Conservation (phyloP, 2,888 invertebrate species). For the Cataglyphis rosenhaueri region DNA sequence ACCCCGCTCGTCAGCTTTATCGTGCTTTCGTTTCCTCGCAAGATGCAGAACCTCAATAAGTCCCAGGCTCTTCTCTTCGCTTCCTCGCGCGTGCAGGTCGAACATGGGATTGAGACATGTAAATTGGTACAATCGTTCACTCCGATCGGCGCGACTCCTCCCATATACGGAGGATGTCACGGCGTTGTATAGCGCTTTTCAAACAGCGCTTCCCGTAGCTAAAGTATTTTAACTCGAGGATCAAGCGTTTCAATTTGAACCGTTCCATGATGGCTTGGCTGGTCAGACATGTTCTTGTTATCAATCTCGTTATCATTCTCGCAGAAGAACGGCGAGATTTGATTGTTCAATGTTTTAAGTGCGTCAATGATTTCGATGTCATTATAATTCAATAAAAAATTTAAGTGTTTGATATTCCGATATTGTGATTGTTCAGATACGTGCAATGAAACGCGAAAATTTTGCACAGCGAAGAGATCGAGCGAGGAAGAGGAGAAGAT, state of each 20-base stretch:
- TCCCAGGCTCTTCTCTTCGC: conserved; percentile 57
- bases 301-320: not conserved
- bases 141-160: conserved; percentile 80
- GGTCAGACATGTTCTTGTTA: not conserved
- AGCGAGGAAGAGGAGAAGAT: not conserved
- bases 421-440: not conserved
- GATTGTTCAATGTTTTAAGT: not conserved
- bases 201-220: conserved; percentile 55
- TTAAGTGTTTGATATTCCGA: not conserved
- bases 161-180: conserved; percentile 75
- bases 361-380: not conserved
- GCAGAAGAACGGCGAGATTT: not conserved
- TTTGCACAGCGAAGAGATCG: not conserved
- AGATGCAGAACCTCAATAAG: conserved; percentile 69
- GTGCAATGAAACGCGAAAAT: not conserved
- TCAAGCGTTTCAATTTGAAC: not conserved
- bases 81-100: conserved; percentile 71
- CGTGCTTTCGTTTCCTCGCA: conserved; percentile 51
- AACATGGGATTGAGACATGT: conserved; percentile 85
- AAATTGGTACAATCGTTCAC: conserved; percentile 84
- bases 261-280: not conserved
- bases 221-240: not conserved
- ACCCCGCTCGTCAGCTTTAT: conserved; percentile 19
- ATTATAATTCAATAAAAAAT: not conserved
- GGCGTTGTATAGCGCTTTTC: conserved; percentile 74